Conservation (phyloP, 2,113 vertebrate species). For the Cyprinus carpio region DNA sequence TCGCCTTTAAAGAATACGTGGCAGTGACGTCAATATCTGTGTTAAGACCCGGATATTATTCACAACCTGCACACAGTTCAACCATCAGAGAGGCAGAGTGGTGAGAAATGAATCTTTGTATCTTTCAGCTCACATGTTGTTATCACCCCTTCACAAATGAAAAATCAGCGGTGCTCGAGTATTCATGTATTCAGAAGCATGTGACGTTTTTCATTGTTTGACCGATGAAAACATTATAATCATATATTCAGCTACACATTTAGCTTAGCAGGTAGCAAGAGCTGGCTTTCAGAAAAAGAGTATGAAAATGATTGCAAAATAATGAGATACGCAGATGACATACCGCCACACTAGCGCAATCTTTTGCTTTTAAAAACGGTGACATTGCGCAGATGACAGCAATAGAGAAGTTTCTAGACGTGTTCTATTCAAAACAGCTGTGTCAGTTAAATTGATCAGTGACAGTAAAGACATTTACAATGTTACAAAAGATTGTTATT, state of each 20-base stretch:
- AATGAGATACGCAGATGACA: background rate
- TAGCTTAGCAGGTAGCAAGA: conserved; percentile 30
- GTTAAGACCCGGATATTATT: conserved; percentile 49
- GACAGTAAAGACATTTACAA: background rate
- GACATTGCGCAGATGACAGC: background rate
- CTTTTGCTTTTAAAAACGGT: background rate
- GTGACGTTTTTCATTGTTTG: background rate
- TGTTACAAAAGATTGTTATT: background rate
- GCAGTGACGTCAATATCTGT: conserved; percentile 45
- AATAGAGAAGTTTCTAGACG: background rate
- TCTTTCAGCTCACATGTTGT: background rate
- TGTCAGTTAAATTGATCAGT: background rate
- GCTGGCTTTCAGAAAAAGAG: background rate
- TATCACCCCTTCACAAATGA: background rate
- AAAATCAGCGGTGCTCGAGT: background rate
- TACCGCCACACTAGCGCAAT: too few species aligned
- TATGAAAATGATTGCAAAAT: background rate
- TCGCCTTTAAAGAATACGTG: conserved; percentile 43
- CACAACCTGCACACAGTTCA: conserved; percentile 5
- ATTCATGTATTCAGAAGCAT: background rate
- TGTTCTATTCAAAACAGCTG: background rate
- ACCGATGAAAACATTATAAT: background rate
- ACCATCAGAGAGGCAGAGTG: conserved; percentile 12
- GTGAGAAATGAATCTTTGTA: conserved; percentile 8
- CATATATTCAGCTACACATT: background rate